Base-by-base conservation (phyloP, 2,113 vertebrate genomes). In the Cyprinodon tularosa region DNA sequence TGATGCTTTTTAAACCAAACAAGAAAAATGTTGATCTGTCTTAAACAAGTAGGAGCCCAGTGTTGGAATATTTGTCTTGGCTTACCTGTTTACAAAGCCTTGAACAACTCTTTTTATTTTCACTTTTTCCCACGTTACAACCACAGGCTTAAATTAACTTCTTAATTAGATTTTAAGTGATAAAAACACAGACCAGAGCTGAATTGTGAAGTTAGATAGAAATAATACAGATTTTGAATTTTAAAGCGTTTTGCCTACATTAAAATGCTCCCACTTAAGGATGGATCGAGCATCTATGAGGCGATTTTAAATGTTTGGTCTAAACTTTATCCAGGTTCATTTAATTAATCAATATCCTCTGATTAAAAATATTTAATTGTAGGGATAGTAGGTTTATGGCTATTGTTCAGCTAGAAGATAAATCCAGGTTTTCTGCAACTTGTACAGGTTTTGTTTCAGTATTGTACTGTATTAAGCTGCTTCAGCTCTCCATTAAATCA, bases 1-100 rank as follows among this genome's bases (percentile, higher is more conserved):
- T 76, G 61, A 59, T 70, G 17, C 73, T 70, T 65, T 71, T 59
- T 64, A n/a, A 45, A 15, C 3, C 62, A 7, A 68, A 66, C 5
- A 57, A 61, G 39, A 57, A 64, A 37, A 48, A 3, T 69, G 13
- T 48, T 13, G 40, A 62, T 10, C 29, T 84, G 44, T 37, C 42
- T 65, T 59, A 66, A 76, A 50, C 20, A 68, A 2, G 53, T 40
- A 47, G 17, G 38, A 59, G 15, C 0, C 50, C 1, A 37, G 63
- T 17, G 13, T 50, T 72, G n/a, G 40, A 79, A 20, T 10, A 57
- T 7, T 3, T 57, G n/a, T 8, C 7, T 7, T n/a, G 50, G 20
- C 50, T 57, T n/a, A 9, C 42, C 42, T 57, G 13, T 57, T 57
- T n/a, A 57, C 29, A 9, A 20, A 20, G 50, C 50, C 20, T 57